Conservation (phyloP, 2,888 invertebrate genomes). For the Dioctria linearis region DNA sequence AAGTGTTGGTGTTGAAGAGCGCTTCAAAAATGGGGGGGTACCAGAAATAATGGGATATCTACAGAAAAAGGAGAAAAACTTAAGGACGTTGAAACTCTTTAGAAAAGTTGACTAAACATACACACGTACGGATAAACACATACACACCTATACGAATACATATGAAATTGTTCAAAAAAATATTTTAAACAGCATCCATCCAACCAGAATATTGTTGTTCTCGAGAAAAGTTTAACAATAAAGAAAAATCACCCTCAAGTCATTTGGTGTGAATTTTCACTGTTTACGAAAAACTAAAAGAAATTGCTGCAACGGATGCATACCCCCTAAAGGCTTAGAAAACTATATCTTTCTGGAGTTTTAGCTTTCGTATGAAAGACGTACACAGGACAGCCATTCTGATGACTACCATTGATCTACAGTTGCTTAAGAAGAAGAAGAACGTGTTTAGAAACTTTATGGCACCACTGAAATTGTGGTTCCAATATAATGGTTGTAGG, state of each 20-base stretch:
- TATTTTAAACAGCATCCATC: slow-evolving; percentile 25
- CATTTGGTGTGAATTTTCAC: slow-evolving; percentile 34
- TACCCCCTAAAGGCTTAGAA: slow-evolving; percentile 1
- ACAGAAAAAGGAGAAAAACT: background rate
- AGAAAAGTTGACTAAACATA: background rate
- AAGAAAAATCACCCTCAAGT: slow-evolving; percentile 35
- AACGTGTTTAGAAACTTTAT: background rate
- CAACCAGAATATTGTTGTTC: background rate
- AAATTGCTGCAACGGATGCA: slow-evolving; percentile 19
- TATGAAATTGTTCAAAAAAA: background rate
- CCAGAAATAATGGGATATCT: slow-evolving; percentile 3
- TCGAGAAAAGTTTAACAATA: slow-evolving; percentile 20
- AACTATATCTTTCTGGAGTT: too few species aligned
- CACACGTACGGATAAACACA: background rate
- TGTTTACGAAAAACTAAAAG: slow-evolving; percentile 18
- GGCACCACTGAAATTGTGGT: too few species aligned
- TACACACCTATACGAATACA: too few species aligned
- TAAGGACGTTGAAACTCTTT: slow-evolving; percentile 23
- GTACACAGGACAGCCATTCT: background rate
- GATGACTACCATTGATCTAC: background rate
- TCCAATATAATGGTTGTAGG: background rate
- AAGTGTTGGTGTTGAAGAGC: slow-evolving; percentile 37
- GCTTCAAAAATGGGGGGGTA: background rate
- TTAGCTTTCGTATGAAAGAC: too few species aligned
- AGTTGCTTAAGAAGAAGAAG: background rate